phyloP scores from a whole-genome alignment of 2,888 invertebrate species.

The Melipona bicolor region DNA sequence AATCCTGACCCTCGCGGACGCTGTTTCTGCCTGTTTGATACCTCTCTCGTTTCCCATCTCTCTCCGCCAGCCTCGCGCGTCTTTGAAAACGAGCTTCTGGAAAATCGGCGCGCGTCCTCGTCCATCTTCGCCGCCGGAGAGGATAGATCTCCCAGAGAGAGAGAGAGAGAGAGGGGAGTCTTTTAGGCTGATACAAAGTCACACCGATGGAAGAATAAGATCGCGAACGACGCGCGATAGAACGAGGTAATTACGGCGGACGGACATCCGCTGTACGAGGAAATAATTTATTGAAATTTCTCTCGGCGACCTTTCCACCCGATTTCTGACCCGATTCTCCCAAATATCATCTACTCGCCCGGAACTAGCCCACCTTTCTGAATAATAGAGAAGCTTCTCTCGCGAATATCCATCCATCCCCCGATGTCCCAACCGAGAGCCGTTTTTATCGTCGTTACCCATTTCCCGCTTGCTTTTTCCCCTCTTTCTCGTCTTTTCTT shows the following conservation, averaged over 20 bases:
- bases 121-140: too few relatives aligned
- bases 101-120: conserved; percentile 10
- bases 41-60: conserved; percentile 53
- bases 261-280: background rate
- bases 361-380: conserved; percentile 50
- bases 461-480: conserved; percentile 30
- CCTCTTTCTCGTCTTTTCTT: background rate
- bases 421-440: conserved; percentile 8
- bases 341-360: conserved; percentile 49
- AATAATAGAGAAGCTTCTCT: conserved; percentile 58
- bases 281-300: conserved; percentile 34
- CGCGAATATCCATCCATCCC: conserved; percentile 55
- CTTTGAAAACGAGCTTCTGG: conserved; percentile 36
- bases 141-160: too few relatives aligned
- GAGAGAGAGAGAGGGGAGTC: background rate
- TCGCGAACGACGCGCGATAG: background rate
- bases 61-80: conserved; percentile 45
- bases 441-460: conserved; percentile 54
- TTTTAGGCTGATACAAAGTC: background rate
- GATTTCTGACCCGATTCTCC: conserved; percentile 57
- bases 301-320: conserved; percentile 36
- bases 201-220: background rate
- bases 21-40: conserved; percentile 70
- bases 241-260: background rate
- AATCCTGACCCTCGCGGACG: conserved; percentile 81